Percentiles rank a stretch among this genome's conserved stretches.
phyloP scores from a whole-genome alignment of 1,140 invertebrate species.

The Aphis craccivora region DNA sequence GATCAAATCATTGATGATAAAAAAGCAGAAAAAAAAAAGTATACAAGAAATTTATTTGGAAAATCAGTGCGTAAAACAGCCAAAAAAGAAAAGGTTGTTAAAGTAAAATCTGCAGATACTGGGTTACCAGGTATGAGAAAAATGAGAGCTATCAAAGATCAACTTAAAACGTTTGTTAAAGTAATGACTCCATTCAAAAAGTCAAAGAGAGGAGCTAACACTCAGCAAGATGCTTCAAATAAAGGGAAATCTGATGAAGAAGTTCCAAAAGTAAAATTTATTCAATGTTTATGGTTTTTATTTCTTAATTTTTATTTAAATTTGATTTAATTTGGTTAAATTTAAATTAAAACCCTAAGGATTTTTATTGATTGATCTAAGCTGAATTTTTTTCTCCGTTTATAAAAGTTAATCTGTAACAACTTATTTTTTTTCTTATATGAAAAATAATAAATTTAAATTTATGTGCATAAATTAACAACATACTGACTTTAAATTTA shows the following conservation, averaged over 20 bases:
- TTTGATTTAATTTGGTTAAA: no score
- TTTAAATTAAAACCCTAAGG: no score
- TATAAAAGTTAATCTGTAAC: no score
- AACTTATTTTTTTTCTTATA: no score
- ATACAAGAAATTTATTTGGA: conserved; percentile 46
- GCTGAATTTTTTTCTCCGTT: no score
- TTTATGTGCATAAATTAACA: no score
- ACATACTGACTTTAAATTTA: no score
- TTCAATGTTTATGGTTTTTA: background rate
- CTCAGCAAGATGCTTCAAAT: background rate
- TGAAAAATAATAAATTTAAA: no score
- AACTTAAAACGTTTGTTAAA: conserved; percentile 30
- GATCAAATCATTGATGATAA: background rate
- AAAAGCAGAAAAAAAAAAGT: conserved; percentile 40
- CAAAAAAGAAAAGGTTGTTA: conserved; percentile 34
- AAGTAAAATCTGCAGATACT: background rate
- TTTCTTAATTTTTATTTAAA: background rate
- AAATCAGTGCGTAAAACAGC: background rate
- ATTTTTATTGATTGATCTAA: no score
- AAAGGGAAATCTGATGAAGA: conserved; percentile 21
- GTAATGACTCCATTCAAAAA: conserved; percentile 45
- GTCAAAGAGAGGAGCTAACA: background rate
- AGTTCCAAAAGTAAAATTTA: conserved; percentile 20
- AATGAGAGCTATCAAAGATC: conserved; percentile 20
- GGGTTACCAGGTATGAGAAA: background rate